These are phyloP conservation scores for Hyles vespertilio DNA, from an alignment of 1,140 invertebrate species.

Conservation along the genomic window DNA sequence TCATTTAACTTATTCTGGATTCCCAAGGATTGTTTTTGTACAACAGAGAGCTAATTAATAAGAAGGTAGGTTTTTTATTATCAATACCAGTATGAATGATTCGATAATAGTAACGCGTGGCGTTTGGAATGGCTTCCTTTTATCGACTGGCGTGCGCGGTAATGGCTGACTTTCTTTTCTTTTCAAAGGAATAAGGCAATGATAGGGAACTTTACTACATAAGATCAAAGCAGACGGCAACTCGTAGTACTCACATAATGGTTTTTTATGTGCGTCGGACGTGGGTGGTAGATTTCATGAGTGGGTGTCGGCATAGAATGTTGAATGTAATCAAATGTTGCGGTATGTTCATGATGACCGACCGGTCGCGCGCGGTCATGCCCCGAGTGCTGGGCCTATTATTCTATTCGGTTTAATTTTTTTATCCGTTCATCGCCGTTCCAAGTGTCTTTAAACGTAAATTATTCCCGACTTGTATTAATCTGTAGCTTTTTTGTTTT, in stretches of 20 bases:
- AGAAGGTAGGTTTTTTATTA: conserved; percentile 48
- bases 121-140: conserved; percentile 71
- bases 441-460: no score
- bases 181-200: conserved; percentile 28
- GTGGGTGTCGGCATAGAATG: conserved; percentile 8
- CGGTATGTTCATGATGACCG: background rate
- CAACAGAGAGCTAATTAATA: conserved; percentile 42
- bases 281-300: conserved; percentile 43
- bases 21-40: conserved; percentile 60
- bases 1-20: conserved; percentile 51
- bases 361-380: conserved; percentile 7
- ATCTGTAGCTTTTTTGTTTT: no score
- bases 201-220: background rate
- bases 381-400: background rate
- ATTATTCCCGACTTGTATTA: no score
- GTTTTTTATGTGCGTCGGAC: conserved; percentile 30
- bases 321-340: conserved; percentile 8
- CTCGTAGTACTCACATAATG: conserved; percentile 24
- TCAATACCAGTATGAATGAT: conserved; percentile 8
- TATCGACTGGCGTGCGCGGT: conserved; percentile 72
- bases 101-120: conserved; percentile 39
- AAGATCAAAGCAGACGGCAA: no score
- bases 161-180: conserved; percentile 72
- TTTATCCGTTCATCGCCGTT: no score
- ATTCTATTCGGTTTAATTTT: background rate